Base-by-base conservation (phyloP, 2,113 vertebrate genomes). In the Myotis lucifugus region DNA sequence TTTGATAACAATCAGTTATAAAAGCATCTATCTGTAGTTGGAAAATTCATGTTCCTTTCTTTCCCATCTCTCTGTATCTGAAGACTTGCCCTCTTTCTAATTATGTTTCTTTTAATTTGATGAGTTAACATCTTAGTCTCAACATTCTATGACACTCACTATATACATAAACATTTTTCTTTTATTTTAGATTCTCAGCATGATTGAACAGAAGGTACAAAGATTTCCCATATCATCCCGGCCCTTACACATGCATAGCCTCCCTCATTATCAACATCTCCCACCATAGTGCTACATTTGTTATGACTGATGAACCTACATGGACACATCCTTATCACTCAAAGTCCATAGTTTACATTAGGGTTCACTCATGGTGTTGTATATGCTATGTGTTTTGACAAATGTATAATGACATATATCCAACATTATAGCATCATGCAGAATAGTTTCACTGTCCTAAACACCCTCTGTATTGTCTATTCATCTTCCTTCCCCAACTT, bases 1-100 rank as follows among this genome's bases (percentile, higher is more conserved):
- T 93, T 79, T 86, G 78, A 81, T 91, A 89, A 50, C 59, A 25
- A 85, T 89, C 83, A 19, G 74, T 89, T 77, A 64, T n/a, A 37
- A 94, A 89, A 84, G 19, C 37, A 73, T 90, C 77, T 34, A 2
- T 79, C 48, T 79, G 59, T 18, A 56, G 21, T 32, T 34, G 69
- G 56, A 85, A 95, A 95, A 85, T 88, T 88, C 32, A 78, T 59
- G 8, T 4, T 85, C 23, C 37, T 40, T 46, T 46, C 21, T 27
- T 54, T 23, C 19, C 19, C 19, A 59, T 74, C 8, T 88, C 29
- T 76, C 61, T 52, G 2, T 17, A 9, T 73, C 34, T 50, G 3
- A 83, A 74, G 8, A 0, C 14, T 72, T 86, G 74, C 14, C 21
- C 8, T 78, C 27, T 85, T 72, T 96, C 40, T 91, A 37, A 69